Percentiles rank a stretch among this genome's conserved stretches.
These are phyloP conservation scores for Saguinus imperator DNA, from an alignment of 2,113 vertebrate genomes.

Conservation along the genomic window DNA sequence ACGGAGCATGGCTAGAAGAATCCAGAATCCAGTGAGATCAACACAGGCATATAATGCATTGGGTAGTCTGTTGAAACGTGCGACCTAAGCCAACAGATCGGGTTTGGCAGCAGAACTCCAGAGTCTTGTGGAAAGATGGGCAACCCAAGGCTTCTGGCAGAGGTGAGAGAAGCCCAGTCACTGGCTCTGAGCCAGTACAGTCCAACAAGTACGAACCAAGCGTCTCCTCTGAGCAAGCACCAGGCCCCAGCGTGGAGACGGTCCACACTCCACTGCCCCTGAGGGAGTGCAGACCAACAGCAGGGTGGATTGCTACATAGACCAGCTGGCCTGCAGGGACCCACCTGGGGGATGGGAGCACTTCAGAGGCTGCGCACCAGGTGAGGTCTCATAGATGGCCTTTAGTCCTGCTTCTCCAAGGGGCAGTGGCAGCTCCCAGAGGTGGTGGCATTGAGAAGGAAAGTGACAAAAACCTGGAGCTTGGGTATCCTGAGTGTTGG, in stretches of 20 bases:
- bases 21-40: background rate
- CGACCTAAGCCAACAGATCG: background rate
- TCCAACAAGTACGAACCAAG: background rate
- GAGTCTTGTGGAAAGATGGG: background rate
- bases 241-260: too few relatives aligned
- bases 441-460: background rate
- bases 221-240: background rate
- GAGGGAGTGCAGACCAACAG: background rate
- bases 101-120: background rate
- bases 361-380: background rate
- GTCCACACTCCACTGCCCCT: too few relatives aligned
- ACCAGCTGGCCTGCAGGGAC: background rate
- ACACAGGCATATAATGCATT: too few relatives aligned
- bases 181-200: background rate
- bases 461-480: background rate
- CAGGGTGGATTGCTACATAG: background rate
- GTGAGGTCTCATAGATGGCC: background rate
- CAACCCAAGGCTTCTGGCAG: rapidly evolving
- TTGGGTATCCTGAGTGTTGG: background rate
- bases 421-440: background rate
- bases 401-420: background rate
- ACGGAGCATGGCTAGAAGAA: rapidly evolving
- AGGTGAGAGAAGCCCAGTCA: background rate
- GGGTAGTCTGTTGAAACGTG: background rate
- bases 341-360: background rate